Base-by-base conservation (phyloP, 2,797 vertebrate species). In the Cygnus olor region DNA sequence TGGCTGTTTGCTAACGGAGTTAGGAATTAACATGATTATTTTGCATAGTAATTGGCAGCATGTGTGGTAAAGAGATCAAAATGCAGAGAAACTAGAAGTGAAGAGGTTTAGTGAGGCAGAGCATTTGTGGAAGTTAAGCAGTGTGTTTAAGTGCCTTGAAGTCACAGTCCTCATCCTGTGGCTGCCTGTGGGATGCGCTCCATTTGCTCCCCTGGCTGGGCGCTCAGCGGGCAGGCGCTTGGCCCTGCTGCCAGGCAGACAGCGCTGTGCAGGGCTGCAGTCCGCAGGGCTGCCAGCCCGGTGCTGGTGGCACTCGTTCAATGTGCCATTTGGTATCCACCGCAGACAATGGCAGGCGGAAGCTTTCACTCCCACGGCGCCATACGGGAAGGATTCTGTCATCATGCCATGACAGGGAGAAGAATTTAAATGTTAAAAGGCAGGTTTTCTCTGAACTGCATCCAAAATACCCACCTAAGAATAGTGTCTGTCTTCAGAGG, bases 311-410 rank as follows among this genome's bases (percentile, higher is more conserved):
- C 92, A 83, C 81, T 40, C 4, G 3, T 74, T 88, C 89, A 71
- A 66, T 2, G 1, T 1, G 8, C 84, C 56, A 10, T 2, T 24
- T 68, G 84, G 88, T 34, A 53, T 30, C 90, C 30, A 7, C 64
- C 2, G 0, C 94, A 60, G 85, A 81, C 93, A 57, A 3, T 7
- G 86, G 45, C 89, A 0, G 84, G 90, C 63, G 85, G 95, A 94
- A 94, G 81, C 80, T 89, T 78, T 72, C 61, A 82, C 86, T 93
- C 90, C 92, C 95, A 89, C 84, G 3, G 32, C 1, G 0, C 95
- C 93, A 83, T 87, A 85, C 28, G 76, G 92, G 54, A 25, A 81
- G 87, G 79, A 69, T 94, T 40, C 95, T 94, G 89, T 93, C 94
- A 53, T 80, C 1, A 10, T 80, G 93, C 79, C 94, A 80, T 80